phyloP scores from a whole-genome alignment of 2,888 invertebrate genomes.

The Synanthedon vespiformis region DNA sequence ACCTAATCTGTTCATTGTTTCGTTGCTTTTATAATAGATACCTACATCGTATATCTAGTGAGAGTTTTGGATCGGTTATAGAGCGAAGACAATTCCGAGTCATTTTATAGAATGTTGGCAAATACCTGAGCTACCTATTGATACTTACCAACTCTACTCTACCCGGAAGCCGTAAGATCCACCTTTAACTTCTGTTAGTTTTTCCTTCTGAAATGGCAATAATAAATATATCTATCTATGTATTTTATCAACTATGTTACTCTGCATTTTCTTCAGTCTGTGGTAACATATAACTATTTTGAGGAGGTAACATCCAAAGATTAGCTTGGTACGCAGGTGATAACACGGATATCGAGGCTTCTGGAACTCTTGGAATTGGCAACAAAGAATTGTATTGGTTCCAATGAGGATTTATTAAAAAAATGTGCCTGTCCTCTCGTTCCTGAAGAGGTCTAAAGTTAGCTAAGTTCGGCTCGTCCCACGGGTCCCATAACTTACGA shows the following conservation, averaged over 20 bases:
- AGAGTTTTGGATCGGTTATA: no score
- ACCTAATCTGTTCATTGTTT: no score
- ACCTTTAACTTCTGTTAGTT: no score
- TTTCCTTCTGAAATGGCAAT: no score
- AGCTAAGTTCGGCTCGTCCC: conserved; percentile 58
- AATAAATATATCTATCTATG: no score
- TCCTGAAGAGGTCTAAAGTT: conserved; percentile 68
- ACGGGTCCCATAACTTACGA: conserved; percentile 61
- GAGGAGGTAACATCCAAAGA: conserved; percentile 40
- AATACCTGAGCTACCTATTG: no score
- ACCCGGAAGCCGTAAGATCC: no score
- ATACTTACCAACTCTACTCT: no score
- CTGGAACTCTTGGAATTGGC: conserved; percentile 45
- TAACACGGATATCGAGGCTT: conserved; percentile 39
- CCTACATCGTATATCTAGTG: no score
- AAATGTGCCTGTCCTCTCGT: conserved; percentile 44
- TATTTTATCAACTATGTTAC: background rate
- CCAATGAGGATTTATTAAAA: conserved; percentile 68
- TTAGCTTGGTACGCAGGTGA: conserved; percentile 39
- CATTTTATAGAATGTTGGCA: no score
- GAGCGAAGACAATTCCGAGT: no score
- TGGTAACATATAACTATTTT: conserved; percentile 37
- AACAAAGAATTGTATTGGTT: conserved; percentile 59
- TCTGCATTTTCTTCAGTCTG: conserved; percentile 11
- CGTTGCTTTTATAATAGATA: no score